Percentiles rank a stretch among this genome's conserved stretches.
phyloP scores from a whole-genome alignment of 2,797 vertebrate species.

The Phaenicophaeus curvirostris region DNA sequence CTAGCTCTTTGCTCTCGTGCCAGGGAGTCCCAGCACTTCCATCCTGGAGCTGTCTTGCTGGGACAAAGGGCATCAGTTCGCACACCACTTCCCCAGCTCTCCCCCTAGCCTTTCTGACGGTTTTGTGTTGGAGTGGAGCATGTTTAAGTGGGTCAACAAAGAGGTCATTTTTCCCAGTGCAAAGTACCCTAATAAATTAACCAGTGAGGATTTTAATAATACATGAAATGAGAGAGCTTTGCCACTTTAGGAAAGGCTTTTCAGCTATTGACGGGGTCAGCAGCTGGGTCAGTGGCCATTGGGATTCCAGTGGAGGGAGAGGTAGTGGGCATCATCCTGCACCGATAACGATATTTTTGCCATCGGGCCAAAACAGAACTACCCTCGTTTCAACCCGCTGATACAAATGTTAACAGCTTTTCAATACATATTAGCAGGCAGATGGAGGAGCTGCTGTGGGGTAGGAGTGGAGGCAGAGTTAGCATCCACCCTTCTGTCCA shows the following conservation, averaged over 20 bases:
- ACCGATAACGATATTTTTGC: accelerated
- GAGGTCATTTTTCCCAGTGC: slow-evolving; percentile 49
- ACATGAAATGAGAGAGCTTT: slow-evolving; percentile 39
- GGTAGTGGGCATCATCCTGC: not conserved
- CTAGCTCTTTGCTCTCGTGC: slow-evolving; percentile 66
- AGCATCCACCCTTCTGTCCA: not conserved
- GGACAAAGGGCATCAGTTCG: slow-evolving; percentile 53
- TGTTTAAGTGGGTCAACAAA: slow-evolving; percentile 55
- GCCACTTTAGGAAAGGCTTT: slow-evolving; percentile 51
- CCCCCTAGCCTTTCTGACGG: not conserved
- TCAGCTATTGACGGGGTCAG: slow-evolving; percentile 7
- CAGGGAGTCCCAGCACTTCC: slow-evolving; percentile 64
- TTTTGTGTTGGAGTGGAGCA: slow-evolving; percentile 32
- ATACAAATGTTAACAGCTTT: not conserved
- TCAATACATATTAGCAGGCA: not conserved
- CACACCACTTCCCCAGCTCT: not conserved
- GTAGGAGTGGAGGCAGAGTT: not conserved
- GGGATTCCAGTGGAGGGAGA: slow-evolving; percentile 25
- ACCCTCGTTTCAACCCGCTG: not conserved
- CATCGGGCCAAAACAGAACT: accelerated
- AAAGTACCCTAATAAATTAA: slow-evolving; percentile 66
- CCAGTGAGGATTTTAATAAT: slow-evolving; percentile 58
- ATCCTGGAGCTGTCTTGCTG: slow-evolving; percentile 57
- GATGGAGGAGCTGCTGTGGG: not conserved
- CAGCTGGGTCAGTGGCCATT: not conserved